These are phyloP conservation scores for Sceliomorpha sp. DNA, from an alignment of 2,888 invertebrate genomes.

Conservation along the genomic window DNA sequence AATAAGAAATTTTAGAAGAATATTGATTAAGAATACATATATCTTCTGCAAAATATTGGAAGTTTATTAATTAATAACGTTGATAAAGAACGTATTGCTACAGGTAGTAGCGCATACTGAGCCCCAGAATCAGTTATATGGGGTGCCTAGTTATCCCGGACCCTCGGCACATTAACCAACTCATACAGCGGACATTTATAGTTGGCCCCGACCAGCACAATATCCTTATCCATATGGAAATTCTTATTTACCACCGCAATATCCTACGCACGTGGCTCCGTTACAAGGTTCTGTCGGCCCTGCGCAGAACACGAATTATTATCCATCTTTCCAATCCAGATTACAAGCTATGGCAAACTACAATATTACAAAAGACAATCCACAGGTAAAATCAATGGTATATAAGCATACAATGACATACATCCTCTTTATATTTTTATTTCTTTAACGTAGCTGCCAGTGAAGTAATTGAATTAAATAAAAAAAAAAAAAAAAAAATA, in stretches of 20 bases:
- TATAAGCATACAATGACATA: no score
- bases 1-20: no score
- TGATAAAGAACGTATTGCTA: no score
- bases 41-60: no score
- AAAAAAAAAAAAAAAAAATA: not conserved
- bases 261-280: slow-evolving; percentile 70
- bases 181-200: slow-evolving; percentile 70
- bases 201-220: slow-evolving; percentile 70
- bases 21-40: no score
- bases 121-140: slow-evolving; percentile 71
- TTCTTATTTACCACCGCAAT: slow-evolving; percentile 74
- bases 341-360: slow-evolving; percentile 76
- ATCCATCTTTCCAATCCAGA: slow-evolving; percentile 74
- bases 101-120: slow-evolving; percentile 73
- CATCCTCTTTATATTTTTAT: slow-evolving; percentile 7
- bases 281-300: slow-evolving; percentile 68
- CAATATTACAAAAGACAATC: slow-evolving; percentile 76
- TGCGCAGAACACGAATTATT: slow-evolving; percentile 71
- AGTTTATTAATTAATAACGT: slow-evolving; percentile 2
- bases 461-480: not conserved
- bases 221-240: slow-evolving; percentile 75
- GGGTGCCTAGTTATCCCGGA: slow-evolving; percentile 73
- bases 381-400: slow-evolving; percentile 74
- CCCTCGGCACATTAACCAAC: slow-evolving; percentile 70
- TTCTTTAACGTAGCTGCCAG: slow-evolving; percentile 1